These are phyloP conservation scores for Atherinomorus stipes DNA, from an alignment of 2,113 vertebrate genomes.

Conservation along the genomic window DNA sequence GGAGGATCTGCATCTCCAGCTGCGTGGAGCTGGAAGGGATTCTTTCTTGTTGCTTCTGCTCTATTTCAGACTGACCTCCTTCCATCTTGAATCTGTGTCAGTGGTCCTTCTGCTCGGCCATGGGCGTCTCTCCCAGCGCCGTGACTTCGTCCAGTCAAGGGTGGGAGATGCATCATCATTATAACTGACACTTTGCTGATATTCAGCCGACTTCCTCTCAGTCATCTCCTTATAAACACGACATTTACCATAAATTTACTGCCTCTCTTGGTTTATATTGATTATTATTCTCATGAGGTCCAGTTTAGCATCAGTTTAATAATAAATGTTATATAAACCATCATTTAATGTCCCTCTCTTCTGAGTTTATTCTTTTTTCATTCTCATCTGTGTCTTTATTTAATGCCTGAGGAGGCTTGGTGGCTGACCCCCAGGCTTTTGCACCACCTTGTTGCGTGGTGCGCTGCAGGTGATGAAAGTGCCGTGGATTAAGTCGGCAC, in stretches of 20 bases:
- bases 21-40: slow-evolving; percentile 57
- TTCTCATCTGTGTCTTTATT: slow-evolving; percentile 40
- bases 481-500: slow-evolving; percentile 66
- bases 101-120: slow-evolving; percentile 47
- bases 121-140: slow-evolving; percentile 22
- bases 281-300: neutral
- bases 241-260: neutral
- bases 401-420: slow-evolving; percentile 31
- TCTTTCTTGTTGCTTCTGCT: slow-evolving; percentile 79
- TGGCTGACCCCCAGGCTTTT: slow-evolving; percentile 16
- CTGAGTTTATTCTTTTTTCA: slow-evolving; percentile 33
- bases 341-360: neutral
- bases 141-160: slow-evolving; percentile 16
- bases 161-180: neutral
- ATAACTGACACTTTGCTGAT: neutral
- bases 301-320: slow-evolving; percentile 14
- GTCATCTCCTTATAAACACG: neutral
- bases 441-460: slow-evolving; percentile 31
- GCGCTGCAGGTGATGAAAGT: slow-evolving; percentile 70
- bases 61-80: slow-evolving; percentile 76
- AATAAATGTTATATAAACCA: slow-evolving; percentile 9
- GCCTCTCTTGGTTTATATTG: neutral
- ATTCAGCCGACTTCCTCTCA: slow-evolving; percentile 20
- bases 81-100: slow-evolving; percentile 71
- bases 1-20: slow-evolving; percentile 60